These are phyloP conservation scores for Triplophysa tibetana DNA, from an alignment of 2,113 vertebrate genomes.

Conservation along the genomic window DNA sequence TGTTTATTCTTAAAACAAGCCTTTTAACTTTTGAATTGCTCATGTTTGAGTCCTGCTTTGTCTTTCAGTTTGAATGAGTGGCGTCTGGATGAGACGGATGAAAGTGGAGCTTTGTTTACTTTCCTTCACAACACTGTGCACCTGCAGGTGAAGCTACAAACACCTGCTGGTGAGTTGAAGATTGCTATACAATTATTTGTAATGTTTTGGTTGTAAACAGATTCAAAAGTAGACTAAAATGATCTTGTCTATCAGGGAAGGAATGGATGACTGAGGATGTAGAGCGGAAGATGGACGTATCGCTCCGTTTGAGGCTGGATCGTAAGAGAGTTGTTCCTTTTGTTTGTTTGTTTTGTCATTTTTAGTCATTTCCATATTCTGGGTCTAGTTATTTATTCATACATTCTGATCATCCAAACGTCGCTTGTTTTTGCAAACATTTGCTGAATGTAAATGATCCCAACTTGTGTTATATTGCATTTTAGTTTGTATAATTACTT, in stretches of 20 bases:
- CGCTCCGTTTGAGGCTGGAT: conserved; percentile 64
- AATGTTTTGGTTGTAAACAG: neutral
- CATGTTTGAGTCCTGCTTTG: neutral
- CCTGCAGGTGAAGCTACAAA: conserved; percentile 63
- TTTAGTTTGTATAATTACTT: neutral
- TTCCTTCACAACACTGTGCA: conserved; percentile 69
- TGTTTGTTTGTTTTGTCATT: neutral
- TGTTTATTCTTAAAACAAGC: neutral
- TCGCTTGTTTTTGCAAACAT: too few species aligned
- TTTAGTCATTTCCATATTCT: too few species aligned
- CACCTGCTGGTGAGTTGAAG: conserved; percentile 57
- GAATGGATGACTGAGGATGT: conserved; percentile 24
- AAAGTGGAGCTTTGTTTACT: conserved; percentile 55
- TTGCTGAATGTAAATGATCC: too few species aligned
- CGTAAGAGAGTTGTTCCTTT: conserved; percentile 58
- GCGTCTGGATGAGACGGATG: conserved; percentile 55
- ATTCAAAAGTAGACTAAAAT: neutral
- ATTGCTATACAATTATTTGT: neutral
- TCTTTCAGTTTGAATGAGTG: conserved; percentile 72
- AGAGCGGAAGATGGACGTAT: conserved; percentile 61
- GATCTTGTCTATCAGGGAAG: conserved; percentile 50
- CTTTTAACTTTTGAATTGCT: neutral
- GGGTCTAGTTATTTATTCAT: too few species aligned
- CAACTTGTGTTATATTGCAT: too few species aligned
- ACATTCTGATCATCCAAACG: too few species aligned